Evolutionary conservation across 2,113 vertebrate species (phyloP).

Genomic region (Corythaeola cristata): DNA sequence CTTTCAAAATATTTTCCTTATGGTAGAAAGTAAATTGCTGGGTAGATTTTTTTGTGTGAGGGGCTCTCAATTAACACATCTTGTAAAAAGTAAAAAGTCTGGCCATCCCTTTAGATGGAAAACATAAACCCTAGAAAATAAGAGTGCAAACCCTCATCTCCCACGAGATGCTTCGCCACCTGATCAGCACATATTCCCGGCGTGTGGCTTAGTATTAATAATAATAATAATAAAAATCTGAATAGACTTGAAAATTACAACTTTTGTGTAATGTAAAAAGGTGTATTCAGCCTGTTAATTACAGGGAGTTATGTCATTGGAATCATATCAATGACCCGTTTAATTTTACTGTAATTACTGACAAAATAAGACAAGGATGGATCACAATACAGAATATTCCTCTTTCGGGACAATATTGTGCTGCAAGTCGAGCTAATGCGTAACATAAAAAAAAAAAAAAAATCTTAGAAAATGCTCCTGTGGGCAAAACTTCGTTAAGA

Average conservation of each 20-base stretch:
- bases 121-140: not conserved
- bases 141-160: not conserved
- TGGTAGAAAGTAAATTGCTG: not conserved
- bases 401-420: constrained; percentile 39
- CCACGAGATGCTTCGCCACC: not conserved
- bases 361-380: constrained; percentile 67
- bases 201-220: not conserved
- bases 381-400: constrained; percentile 66
- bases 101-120: not conserved
- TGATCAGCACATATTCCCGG: not conserved
- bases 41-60: not conserved
- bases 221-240: not conserved
- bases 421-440: not conserved
- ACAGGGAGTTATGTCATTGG: constrained; percentile 57
- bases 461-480: not conserved
- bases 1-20: not conserved
- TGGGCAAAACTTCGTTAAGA: not conserved
- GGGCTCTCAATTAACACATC: not conserved
- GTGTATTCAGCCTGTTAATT: constrained; percentile 74
- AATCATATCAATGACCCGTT: constrained; percentile 73
- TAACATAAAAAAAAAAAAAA: constrained; percentile 5
- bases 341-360: constrained; percentile 73
- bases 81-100: not conserved
- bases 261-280: constrained; percentile 59
- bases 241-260: constrained; percentile 66